phyloP scores from a whole-genome alignment of 2,113 vertebrate genomes.

The Peucedramus taeniatus region DNA sequence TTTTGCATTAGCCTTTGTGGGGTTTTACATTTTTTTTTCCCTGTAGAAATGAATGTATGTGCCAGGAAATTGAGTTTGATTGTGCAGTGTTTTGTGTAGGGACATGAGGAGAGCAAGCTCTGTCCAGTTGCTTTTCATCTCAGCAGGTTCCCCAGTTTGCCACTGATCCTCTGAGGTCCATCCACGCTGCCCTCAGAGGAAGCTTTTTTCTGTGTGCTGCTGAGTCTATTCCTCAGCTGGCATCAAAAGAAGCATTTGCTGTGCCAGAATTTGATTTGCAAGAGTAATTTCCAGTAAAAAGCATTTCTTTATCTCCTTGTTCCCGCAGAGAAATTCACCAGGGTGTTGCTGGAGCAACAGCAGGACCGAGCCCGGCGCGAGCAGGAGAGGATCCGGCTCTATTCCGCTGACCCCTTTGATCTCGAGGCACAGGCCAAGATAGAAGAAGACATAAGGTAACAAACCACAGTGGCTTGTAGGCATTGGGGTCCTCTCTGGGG shows the following conservation, averaged over 20 bases:
- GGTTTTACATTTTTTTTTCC: neutral
- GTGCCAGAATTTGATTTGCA: neutral
- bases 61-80: neutral
- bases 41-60: neutral
- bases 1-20: neutral
- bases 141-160: neutral
- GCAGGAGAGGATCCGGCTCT: constrained; percentile 92
- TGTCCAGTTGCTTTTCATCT: neutral
- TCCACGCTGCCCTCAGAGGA: neutral
- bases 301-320: neutral
- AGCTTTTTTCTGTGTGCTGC: neutral
- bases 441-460: constrained; percentile 96
- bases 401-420: constrained; percentile 96
- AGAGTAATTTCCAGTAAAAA: constrained; percentile 13
- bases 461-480: neutral
- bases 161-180: neutral
- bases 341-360: constrained; percentile 92
- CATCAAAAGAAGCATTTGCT: neutral
- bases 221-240: neutral
- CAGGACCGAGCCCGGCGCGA: constrained; percentile 92
- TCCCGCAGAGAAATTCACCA: constrained; percentile 88
- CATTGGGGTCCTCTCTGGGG: neutral
- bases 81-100: neutral
- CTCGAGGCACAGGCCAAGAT: constrained; percentile 99
- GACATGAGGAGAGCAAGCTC: neutral